Evolutionary conservation across 1,140 invertebrate species (phyloP).

Genomic region (Polyergus mexicanus): DNA sequence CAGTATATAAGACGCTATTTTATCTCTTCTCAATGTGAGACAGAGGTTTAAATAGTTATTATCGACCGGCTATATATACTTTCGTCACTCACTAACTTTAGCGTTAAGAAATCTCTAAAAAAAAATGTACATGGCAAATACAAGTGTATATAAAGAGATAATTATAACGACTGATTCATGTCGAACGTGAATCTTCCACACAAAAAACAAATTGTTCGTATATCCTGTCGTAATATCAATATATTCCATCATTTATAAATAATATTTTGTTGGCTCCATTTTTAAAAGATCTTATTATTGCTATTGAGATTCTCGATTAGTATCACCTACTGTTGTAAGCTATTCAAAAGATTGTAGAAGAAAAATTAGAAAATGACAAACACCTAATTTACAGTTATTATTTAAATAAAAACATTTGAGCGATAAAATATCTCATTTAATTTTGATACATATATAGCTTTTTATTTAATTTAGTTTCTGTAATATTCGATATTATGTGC

Average conservation of each 20-base stretch:
- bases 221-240: slow-evolving; percentile 77
- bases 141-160: slow-evolving; percentile 75
- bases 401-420: slow-evolving; percentile 42
- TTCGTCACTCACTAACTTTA: slow-evolving; percentile 75
- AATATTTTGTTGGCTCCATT: slow-evolving; percentile 74
- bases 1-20: slow-evolving; percentile 34
- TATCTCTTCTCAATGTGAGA: slow-evolving; percentile 53
- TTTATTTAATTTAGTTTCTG: slow-evolving; percentile 33
- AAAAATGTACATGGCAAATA: slow-evolving; percentile 71
- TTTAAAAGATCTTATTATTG: slow-evolving; percentile 74
- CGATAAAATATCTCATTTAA: slow-evolving; percentile 37
- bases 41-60: slow-evolving; percentile 69
- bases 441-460: not conserved
- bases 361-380: slow-evolving; percentile 53
- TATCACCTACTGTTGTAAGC: slow-evolving; percentile 52
- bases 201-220: slow-evolving; percentile 64
- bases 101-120: slow-evolving; percentile 73
- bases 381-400: slow-evolving; percentile 24
- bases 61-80: slow-evolving; percentile 70
- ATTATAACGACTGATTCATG: slow-evolving; percentile 68
- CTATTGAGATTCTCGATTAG: slow-evolving; percentile 77
- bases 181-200: slow-evolving; percentile 68
- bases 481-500: slow-evolving; percentile 14
- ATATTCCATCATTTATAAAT: slow-evolving; percentile 80
- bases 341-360: slow-evolving; percentile 45